Conservation (phyloP, 2,797 vertebrate genomes). For the Phrynocephalus forsythii region DNA sequence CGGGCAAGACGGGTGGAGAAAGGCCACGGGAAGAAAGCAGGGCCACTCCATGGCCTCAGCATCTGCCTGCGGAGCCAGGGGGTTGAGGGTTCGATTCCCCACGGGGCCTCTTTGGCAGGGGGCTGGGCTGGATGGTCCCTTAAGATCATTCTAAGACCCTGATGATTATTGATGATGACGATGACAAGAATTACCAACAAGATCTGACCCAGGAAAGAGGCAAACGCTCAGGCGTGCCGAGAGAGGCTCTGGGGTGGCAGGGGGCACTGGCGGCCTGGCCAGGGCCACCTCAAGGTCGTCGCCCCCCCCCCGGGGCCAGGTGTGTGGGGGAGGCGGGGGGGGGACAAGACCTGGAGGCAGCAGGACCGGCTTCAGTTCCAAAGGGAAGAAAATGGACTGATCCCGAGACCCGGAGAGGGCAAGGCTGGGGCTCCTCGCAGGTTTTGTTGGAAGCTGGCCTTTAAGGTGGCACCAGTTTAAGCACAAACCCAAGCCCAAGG, state of each 20-base stretch:
- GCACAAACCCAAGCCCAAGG: no score
- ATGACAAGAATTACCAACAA: not conserved
- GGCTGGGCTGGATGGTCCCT: no score
- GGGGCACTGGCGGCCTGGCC: no score
- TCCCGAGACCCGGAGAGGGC: not conserved
- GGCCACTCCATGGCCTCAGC: no score
- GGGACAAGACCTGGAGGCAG: no score
- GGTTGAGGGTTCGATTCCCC: no score
- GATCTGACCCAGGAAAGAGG: not conserved
- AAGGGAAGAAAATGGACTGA: not conserved
- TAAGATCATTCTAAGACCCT: no score
- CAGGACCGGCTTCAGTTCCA: no score
- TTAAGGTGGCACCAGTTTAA: not conserved
- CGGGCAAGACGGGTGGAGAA: not conserved
- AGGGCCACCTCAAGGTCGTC: not conserved
- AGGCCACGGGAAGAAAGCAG: not conserved
- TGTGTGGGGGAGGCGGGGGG: not conserved
- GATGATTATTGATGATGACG: no score
- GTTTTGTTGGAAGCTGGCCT: not conserved
- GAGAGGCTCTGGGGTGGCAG: not conserved
- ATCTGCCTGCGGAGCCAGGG: no score
- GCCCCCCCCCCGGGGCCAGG: not conserved
- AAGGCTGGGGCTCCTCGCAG: no score
- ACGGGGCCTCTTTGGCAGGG: no score
- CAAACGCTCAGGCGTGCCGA: not conserved